Percentiles rank a stretch among this genome's conserved stretches.
phyloP scores from a whole-genome alignment of 1,140 invertebrate genomes.

The Pectinophora gossypiella region DNA sequence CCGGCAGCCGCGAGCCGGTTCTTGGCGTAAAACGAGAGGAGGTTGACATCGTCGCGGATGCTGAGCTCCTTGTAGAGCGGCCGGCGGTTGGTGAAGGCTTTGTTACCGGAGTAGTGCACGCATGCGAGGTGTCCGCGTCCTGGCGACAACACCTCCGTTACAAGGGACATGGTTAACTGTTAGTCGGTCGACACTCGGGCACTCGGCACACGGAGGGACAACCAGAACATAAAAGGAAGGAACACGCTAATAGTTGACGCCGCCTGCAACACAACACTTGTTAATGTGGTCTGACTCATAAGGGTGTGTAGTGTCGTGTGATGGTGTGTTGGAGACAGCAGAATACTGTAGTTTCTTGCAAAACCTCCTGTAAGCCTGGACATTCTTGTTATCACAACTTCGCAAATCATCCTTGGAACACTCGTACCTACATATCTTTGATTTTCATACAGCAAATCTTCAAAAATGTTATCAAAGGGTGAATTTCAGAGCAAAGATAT shows the following conservation, averaged over 20 bases:
- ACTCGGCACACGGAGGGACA: background rate
- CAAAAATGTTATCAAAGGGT: too few relatives aligned
- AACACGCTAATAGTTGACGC: background rate
- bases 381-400: too few relatives aligned
- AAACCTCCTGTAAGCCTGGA: too few relatives aligned
- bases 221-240: background rate
- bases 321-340: too few relatives aligned
- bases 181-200: conserved; percentile 3
- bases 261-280: conserved; percentile 3
- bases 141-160: conserved; percentile 68
- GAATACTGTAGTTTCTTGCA: too few relatives aligned
- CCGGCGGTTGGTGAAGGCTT: conserved; percentile 82
- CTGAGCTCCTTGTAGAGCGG: conserved; percentile 80
- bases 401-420: too few relatives aligned
- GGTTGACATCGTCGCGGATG: conserved; percentile 82
- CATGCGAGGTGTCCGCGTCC: conserved; percentile 85
- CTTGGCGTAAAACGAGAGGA: conserved; percentile 85
- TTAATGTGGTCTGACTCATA: conserved; percentile 4
- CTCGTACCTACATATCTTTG: too few relatives aligned
- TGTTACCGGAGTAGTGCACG: conserved; percentile 86
- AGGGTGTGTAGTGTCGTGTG: conserved; percentile 7
- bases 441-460: too few relatives aligned
- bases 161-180: conserved; percentile 34
- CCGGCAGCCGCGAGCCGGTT: conserved; percentile 80
- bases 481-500: too few relatives aligned